Evolutionary conservation across 2,888 invertebrate genomes (phyloP), one percentile per base, ranked within the genome.

Genomic region (Folsomia manolachei): DNA sequence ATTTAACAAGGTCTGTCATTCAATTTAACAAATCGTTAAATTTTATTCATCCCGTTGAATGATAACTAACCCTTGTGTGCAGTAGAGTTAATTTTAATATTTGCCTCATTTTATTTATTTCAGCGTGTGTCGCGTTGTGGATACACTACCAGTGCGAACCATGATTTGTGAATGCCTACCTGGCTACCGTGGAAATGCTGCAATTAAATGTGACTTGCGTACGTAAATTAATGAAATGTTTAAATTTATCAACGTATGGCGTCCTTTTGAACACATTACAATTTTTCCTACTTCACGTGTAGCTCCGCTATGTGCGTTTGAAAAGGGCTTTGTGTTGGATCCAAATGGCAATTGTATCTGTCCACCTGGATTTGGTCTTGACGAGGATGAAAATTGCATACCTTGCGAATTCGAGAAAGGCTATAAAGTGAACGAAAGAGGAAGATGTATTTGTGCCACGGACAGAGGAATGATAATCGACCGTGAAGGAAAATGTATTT

Each of bases 161-260:
- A 93, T 95, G 91, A 88, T 93, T 52, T 95, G 95, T 83, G 89
- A 93, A 1, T 95, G 95, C 81, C 93, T 94, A 26, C 91, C 92
- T 67, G 95, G 95, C 21, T 94, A 93, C 81, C 90, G 90, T 84
- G 95, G 95, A 83, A 93, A 94, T 83, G 94, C 95, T 23, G 90
- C 93, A 9, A 87, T 91, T 11, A 89, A 90, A 82, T 95, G 95
- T 82, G 90, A 91, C 81, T 90, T 88, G 86, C 88, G 93, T 90
- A 87, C 88, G 88, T 87, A 61, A n/a, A 19, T 27, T 24, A n/a
- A n/a, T n/a, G n/a, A n/a, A n/a, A n/a, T n/a, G n/a, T n/a, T n/a
- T n/a, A n/a, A n/a, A n/a, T n/a, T n/a, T n/a, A n/a, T n/a, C n/a
- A n/a, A n/a, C n/a, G n/a, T n/a, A n/a, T n/a, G n/a, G n/a, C n/a